Evolutionary conservation across 2,888 invertebrate genomes (phyloP).

Genomic region (Odontocerum albicorne): DNA sequence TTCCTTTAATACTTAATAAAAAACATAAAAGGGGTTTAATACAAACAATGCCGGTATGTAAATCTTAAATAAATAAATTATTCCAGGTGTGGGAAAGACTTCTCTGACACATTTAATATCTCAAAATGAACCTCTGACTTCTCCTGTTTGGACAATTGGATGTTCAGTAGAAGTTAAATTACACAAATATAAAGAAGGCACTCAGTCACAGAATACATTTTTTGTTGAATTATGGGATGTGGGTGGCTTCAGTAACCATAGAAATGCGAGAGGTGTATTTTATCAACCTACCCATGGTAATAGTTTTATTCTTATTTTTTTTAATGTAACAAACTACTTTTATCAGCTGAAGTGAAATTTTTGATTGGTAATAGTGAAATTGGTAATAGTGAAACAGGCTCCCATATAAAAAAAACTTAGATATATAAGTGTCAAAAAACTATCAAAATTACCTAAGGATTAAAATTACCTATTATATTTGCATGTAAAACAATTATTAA

Average conservation of each 20-base stretch:
- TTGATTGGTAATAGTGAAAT: no score
- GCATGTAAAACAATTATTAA: no score
- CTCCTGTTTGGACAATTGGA: conserved; percentile 95
- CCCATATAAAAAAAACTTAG: no score
- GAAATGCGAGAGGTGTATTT: conserved; percentile 91
- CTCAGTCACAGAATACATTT: conserved; percentile 85
- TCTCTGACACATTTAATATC: conserved; percentile 91
- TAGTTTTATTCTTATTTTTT: no score
- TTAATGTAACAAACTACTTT: background rate
- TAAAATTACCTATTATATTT: no score
- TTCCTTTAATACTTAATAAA: no score
- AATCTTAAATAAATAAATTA: conserved; percentile 8
- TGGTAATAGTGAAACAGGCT: no score
- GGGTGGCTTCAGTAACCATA: conserved; percentile 91
- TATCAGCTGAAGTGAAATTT: no score
- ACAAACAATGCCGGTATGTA: background rate
- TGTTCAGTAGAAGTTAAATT: conserved; percentile 95
- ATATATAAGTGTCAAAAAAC: no score
- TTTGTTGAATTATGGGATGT: conserved; percentile 98
- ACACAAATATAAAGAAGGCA: conserved; percentile 93
- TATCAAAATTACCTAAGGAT: no score
- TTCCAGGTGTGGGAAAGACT: conserved; percentile 93
- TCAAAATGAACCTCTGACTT: conserved; percentile 79
- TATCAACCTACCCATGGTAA: conserved; percentile 90
- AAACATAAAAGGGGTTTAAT: no score